Conservation (phyloP, 2,888 invertebrate genomes). For the Matsumyia berberina region DNA sequence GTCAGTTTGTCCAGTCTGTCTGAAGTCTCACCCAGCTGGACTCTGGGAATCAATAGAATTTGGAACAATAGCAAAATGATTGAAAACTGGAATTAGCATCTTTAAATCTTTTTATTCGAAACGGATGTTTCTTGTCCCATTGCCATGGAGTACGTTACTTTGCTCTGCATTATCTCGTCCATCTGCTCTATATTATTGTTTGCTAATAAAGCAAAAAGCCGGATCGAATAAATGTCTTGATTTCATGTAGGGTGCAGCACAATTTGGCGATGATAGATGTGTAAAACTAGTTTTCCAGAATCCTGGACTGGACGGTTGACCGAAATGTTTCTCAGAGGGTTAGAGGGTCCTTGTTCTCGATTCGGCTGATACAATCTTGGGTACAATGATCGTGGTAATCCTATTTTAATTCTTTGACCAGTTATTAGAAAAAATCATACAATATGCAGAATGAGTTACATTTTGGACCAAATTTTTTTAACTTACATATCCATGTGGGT, state of each 20-base stretch:
- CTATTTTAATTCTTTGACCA: not conserved
- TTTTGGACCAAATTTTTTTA: too few relatives aligned
- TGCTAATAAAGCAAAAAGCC: conserved; percentile 18
- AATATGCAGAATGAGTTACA: too few relatives aligned
- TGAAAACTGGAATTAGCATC: conserved; percentile 32
- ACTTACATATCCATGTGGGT: too few relatives aligned
- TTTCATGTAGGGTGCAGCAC: conserved; percentile 2
- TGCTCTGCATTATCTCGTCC: conserved; percentile 16
- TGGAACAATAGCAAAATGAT: conserved; percentile 33
- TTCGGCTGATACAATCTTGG: not conserved
- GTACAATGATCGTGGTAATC: conserved; percentile 1
- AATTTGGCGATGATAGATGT: not conserved
- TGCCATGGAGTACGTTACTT: conserved; percentile 25
- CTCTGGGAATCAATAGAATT: conserved; percentile 33
- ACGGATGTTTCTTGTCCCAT: conserved; percentile 7
- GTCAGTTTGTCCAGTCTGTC: conserved; percentile 14
- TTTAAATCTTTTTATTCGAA: not conserved
- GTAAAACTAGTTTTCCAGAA: not conserved
- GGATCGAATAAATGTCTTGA: not conserved
- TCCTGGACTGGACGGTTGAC: conserved; percentile 26
- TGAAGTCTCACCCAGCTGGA: conserved; percentile 31
- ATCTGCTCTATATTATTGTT: conserved; percentile 69
- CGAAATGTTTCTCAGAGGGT: not conserved
- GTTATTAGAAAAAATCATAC: too few relatives aligned
- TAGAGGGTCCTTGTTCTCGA: not conserved